phyloP scores from a whole-genome alignment of 2,113 vertebrate species.

The Dunckerocampus dactyliophorus region DNA sequence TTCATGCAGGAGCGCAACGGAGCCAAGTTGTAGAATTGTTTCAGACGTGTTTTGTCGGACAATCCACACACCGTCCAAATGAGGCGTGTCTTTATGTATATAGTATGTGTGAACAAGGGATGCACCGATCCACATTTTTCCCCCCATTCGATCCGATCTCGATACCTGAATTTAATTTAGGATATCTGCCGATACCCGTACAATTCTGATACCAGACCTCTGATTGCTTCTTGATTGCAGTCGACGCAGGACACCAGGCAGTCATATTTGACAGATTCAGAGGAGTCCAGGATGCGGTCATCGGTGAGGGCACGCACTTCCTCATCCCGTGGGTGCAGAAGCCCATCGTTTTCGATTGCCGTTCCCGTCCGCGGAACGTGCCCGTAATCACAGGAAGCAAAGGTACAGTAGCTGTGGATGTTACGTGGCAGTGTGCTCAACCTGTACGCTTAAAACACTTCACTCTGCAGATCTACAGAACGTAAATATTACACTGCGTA shows the following conservation, averaged over 20 bases:
- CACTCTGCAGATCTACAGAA: conserved; percentile 88
- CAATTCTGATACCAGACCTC: too few species aligned
- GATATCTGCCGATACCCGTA: too few species aligned
- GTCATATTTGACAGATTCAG: conserved; percentile 94
- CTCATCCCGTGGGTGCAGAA: conserved; percentile 98
- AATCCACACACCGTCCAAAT: too few species aligned
- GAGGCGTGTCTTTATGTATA: too few species aligned
- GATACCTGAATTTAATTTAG: too few species aligned
- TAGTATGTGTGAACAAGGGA: too few species aligned
- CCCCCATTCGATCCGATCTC: too few species aligned
- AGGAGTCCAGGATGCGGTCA: conserved; percentile 85
- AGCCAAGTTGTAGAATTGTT: too few species aligned
- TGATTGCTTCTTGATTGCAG: conserved; percentile 58
- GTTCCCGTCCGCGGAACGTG: conserved; percentile 91
- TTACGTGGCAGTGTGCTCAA: not conserved
- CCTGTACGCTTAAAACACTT: not conserved
- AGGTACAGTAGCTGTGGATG: conserved; percentile 68
- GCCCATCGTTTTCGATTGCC: conserved; percentile 93
- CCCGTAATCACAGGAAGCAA: conserved; percentile 97
- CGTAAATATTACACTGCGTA: conserved; percentile 94
- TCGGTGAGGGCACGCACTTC: conserved; percentile 93
- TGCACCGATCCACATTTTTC: too few species aligned
- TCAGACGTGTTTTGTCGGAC: too few species aligned
- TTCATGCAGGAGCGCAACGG: too few species aligned
- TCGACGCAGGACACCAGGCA: conserved; percentile 91